Evolutionary conservation across 2,113 vertebrate genomes (phyloP).

Genomic region (Corvus moneduloides): DNA sequence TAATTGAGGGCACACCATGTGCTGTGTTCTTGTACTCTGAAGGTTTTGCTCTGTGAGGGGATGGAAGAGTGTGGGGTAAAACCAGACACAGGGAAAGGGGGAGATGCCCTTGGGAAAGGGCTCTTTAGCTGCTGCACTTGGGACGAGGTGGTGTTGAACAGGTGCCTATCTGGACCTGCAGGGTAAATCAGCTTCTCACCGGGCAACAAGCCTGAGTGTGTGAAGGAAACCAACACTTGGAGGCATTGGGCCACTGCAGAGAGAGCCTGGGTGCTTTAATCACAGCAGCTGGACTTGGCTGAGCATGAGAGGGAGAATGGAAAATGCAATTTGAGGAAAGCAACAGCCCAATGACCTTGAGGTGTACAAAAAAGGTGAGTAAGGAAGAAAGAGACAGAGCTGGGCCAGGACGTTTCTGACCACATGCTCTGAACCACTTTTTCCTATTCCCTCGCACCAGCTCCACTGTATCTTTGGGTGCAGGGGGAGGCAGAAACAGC

Average conservation of each 20-base stretch:
- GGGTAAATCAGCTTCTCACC: background rate
- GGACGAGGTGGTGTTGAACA: background rate
- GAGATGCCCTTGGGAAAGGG: background rate
- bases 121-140: background rate
- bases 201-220: background rate
- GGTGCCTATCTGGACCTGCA: background rate
- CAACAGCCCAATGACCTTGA: conserved; percentile 9
- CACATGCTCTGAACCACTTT: background rate
- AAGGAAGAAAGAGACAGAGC: background rate
- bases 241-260: background rate
- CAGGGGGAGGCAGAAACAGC: background rate
- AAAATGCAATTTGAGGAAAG: conserved; percentile 1
- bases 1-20: background rate
- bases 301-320: background rate
- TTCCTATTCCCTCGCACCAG: background rate
- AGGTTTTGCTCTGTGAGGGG: background rate
- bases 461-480: accelerated
- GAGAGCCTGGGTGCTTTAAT: background rate
- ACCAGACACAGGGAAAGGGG: background rate
- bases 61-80: background rate
- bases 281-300: background rate
- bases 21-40: background rate
- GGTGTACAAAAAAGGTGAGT: background rate
- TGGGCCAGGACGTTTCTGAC: background rate
- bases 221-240: background rate